These are phyloP conservation scores for Nyctibius grandis DNA, from an alignment of 2,797 vertebrate genomes.

Conservation along the genomic window DNA sequence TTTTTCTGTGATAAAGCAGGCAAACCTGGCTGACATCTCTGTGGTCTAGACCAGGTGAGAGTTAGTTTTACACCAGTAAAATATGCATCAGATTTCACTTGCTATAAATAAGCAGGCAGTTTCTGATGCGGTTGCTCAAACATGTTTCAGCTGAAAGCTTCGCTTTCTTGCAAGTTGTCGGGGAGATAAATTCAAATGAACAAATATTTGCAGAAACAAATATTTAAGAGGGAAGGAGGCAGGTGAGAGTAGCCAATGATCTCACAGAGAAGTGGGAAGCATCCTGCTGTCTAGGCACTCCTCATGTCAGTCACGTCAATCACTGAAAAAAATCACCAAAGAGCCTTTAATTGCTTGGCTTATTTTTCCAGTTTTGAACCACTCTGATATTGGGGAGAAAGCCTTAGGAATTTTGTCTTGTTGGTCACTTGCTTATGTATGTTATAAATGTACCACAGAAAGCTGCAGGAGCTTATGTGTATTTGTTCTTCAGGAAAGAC, in stretches of 20 bases:
- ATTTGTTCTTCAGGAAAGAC: not conserved
- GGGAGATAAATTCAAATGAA: not conserved
- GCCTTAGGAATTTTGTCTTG: not conserved
- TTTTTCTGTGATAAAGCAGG: not conserved
- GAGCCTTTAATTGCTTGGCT: not conserved
- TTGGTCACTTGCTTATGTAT: not conserved
- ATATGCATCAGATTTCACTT: fast-evolving
- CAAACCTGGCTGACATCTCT: not conserved
- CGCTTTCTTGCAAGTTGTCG: not conserved
- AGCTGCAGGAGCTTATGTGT: not conserved
- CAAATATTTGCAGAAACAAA: not conserved
- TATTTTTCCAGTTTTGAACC: not conserved
- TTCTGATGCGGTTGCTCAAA: not conserved
- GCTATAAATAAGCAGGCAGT: not conserved
- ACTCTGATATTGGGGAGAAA: not conserved
- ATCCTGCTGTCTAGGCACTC: fast-evolving
- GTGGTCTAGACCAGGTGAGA: not conserved
- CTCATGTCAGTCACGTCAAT: fast-evolving
- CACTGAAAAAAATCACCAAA: not conserved
- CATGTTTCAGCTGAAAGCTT: not conserved
- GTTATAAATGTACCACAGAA: not conserved
- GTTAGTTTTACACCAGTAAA: not conserved
- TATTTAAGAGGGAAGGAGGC: not conserved
- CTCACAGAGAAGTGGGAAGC: not conserved
- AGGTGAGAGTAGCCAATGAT: not conserved